Evolutionary conservation across 2,888 invertebrate species (phyloP), one percentile per base, ranked within the genome.

Genomic region (Macaria notata): DNA sequence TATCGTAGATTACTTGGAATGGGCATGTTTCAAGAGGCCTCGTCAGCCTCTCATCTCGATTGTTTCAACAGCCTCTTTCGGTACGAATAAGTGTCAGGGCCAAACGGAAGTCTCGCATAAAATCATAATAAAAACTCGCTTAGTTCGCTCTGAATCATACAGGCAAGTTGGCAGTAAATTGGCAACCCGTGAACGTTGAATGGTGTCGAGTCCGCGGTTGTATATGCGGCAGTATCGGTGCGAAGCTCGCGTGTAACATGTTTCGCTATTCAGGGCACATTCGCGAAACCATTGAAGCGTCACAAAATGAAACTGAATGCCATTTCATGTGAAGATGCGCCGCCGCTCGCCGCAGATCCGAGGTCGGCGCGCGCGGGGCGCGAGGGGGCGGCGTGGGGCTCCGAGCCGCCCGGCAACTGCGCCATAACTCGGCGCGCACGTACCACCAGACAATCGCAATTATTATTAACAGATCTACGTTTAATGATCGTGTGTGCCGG

Each of bases 391-490:
- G 68, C 68, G 68, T 60, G 63, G 65, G 68, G 67, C 66, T 66
- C 68, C 71, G 64, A 71, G 72, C 75, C 76, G 79, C 82, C 78
- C 76, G 75, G 83, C 85, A 86, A 88, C 87, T 83, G 86, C 87
- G 86, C 86, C 81, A 84, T 83, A 84, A 84, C 84, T 86, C 81
- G 81, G 73, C 79, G 85, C 84, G 84, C 86, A 86, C 84, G 82
- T 84, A 86, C 84, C 76, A 76, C 81, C 86, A 86, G 87, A 87
- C 88, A 88, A 88, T 87, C 85, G 83, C 80, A 88, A 88, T 88
- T 87, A 87, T 86, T 87, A 88, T 88, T 86, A 88, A 85, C 87
- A 83, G 84, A 86, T 84, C 84, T 84, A 86, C 81, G 83, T 84
- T 86, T 86, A 86, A 87, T 86, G 85, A 86, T 83, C 81, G 84